phyloP scores from a whole-genome alignment of 23 tunicate genomes.

The Diplosoma virens region DNA sequence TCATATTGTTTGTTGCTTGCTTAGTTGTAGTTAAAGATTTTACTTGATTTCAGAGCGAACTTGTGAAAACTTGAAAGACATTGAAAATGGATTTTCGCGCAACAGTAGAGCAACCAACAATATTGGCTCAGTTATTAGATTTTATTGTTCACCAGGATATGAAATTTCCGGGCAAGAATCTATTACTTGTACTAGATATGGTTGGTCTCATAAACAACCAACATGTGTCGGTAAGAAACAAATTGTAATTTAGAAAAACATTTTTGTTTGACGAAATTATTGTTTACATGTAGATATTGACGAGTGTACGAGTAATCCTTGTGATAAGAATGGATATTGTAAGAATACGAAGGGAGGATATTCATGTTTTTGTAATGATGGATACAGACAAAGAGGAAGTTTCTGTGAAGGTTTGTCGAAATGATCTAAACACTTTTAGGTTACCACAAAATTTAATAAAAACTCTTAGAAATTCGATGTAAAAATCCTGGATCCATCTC shows the following conservation, averaged over 20 bases:
- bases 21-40: too few species aligned
- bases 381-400: slow-evolving; percentile 14
- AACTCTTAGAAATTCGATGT: slow-evolving; percentile 18
- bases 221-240: slow-evolving; percentile 13
- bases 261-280: too few species aligned
- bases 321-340: slow-evolving; percentile 41
- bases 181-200: slow-evolving; percentile 4
- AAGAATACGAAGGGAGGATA: slow-evolving; percentile 35
- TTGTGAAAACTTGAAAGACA: neutral
- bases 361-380: slow-evolving; percentile 36
- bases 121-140: neutral
- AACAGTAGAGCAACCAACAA: neutral
- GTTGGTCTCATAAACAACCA: slow-evolving; percentile 23
- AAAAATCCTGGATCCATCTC: neutral
- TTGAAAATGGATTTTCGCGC: slow-evolving; percentile 6
- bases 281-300: slow-evolving; percentile 40
- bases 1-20: too few species aligned
- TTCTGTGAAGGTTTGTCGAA: slow-evolving; percentile 30
- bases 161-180: neutral
- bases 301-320: slow-evolving; percentile 29
- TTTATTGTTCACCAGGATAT: slow-evolving; percentile 7
- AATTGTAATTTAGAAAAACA: too few species aligned
- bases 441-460: neutral
- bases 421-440: neutral
- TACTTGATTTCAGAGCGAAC: slow-evolving; percentile 3